Evolutionary conservation across 2,113 vertebrate genomes (phyloP), one percentile per base, ranked within the genome.

Genomic region (Galemys pyrenaicus): DNA sequence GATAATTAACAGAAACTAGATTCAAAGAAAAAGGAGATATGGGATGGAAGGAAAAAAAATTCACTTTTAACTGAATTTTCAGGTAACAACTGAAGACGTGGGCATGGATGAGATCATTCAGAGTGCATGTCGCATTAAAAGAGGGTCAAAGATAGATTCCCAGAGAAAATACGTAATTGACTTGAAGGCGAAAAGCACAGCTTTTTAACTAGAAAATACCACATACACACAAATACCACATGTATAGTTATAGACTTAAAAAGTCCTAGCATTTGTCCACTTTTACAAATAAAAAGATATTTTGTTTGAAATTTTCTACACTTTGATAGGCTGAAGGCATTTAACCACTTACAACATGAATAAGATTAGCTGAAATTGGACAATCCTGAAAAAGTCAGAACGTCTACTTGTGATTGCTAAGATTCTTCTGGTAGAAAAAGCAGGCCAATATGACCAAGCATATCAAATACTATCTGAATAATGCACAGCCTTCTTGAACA

Each of bases 251-350:
- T 1, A 95, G 41, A 88, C 17, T 92, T 71, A 87, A 88, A 58
- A 87, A 67, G 15, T 58, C 24, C 67, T 49, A 67, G 20, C 6
- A 93, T 83, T 71, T 96, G 87, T 49, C 83, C 86, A 91, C 80
- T 94, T 95, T 88, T 94, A 95, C n/a, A 86, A 94, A 81, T 71
- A 68, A 92, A 91, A 73, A 32, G 35, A 94, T 0, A 73, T 10
- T 86, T 89, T 67, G 95, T 28, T 92, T 94, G 60, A 80, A 80
- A 91, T 95, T 94, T 97, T 89, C 30, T 75, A 84, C 79, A 78
- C 87, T 92, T 95, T 92, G 62, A 94, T 96, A 87, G 89, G 54
- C 32, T 24, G 41, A 46, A 62, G 54, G 15, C 39, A 91, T 73
- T 89, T 91, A 93, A 87, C 46, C n/a, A 93, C 39, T 86, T 87